A percentile compares a stretch with the other conserved stretches of the same genome.
Conservation (phyloP, 2,888 invertebrate species). For the Xestia rhomboidea region DNA sequence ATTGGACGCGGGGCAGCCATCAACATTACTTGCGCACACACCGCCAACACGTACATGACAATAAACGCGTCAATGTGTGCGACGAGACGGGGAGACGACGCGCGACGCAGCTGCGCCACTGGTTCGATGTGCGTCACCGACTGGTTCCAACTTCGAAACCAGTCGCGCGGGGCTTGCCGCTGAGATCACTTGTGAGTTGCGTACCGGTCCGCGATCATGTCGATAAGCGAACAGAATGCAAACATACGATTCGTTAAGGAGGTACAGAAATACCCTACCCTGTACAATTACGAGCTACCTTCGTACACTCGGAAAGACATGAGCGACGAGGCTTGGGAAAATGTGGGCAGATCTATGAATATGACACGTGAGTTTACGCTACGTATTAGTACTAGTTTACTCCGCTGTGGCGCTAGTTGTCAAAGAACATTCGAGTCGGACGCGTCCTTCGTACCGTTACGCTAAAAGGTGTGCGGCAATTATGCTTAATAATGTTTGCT, state of each 20-base stretch:
- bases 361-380: constrained; percentile 65
- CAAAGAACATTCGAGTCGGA: constrained; percentile 9
- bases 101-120: constrained; percentile 46
- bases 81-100: constrained; percentile 13
- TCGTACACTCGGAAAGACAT: constrained; percentile 69
- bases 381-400: constrained; percentile 36
- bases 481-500: constrained; percentile 13
- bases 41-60: constrained; percentile 24
- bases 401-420: constrained; percentile 36
- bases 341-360: constrained; percentile 64
- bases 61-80: constrained; percentile 18
- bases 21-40: constrained; percentile 33
- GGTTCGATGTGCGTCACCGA: constrained; percentile 64
- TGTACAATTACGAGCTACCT: constrained; percentile 66
- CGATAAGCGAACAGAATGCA: constrained; percentile 62
- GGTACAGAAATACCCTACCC: constrained; percentile 62
- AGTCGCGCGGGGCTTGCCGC: constrained; percentile 58
- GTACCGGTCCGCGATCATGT: constrained; percentile 48
- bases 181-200: constrained; percentile 57
- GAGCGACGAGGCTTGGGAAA: constrained; percentile 70
- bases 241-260: constrained; percentile 67
- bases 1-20: not conserved
- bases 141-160: constrained; percentile 55
- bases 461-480: not conserved
- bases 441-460: not conserved